Evolutionary conservation across 1,140 invertebrate genomes (phyloP), one percentile per base, ranked within the genome.

Genomic region (Heliconius eleuchia): DNA sequence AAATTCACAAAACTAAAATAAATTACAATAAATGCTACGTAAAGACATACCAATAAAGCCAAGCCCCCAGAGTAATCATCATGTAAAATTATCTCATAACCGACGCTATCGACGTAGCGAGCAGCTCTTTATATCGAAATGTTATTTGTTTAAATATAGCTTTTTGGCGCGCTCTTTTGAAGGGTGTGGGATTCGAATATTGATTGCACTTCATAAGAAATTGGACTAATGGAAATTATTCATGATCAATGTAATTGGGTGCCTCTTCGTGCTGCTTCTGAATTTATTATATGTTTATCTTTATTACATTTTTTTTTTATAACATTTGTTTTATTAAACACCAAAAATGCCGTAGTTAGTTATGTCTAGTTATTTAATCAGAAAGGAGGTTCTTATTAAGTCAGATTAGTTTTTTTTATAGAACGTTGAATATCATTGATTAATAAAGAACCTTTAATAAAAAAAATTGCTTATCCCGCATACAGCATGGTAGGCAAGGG

Each of bases 221-320:
- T 77, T 80, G 75, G 72, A 57, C 79, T 81, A 81, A 80, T 80
- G 75, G 71, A 77, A 77, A 74, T 80, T 80, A 75, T 77, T 77
- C 73, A 76, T 75, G 72, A 79, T 57, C n/a, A 52, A 76, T 39
- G 76, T 76, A 70, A 78, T 81, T 73, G 27, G 60, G 37, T 71
- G 39, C 6, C 6, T 37, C 6, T 37, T 0, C 34, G 60, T 30
- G 11, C 13, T 66, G 60, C 60, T 66, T 1, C 0, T 66, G 60
- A 13, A 30, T 66, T 66, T 66, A 66, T 66, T 23, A 23, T 57
- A 9, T 57, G 5, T 23, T 57, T 57, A 9, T 57, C 19, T 57
- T 57, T 23, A 7, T 23, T n/a, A 57, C 2, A 7, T 57, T 57
- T 23, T n/a, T 57, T 57, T 57, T 7, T 57, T 23, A 7, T 23